These are phyloP conservation scores for Ivindomyrus marchei DNA, from an alignment of 2,113 vertebrate genomes.

Conservation along the genomic window DNA sequence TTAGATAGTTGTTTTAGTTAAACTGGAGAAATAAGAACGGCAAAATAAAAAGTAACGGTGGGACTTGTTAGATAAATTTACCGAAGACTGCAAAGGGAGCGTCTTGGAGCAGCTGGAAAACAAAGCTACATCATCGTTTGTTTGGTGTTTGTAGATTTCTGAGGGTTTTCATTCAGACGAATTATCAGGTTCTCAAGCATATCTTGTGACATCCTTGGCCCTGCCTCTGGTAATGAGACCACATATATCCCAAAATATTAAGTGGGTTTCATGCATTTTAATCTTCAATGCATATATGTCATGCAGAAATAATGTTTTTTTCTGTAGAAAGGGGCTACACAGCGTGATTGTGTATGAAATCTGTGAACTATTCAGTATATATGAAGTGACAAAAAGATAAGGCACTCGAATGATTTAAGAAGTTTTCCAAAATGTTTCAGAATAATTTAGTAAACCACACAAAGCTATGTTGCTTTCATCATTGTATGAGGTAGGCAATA, in stretches of 20 bases:
- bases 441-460: neutral
- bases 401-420: constrained; percentile 31
- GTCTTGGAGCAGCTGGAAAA: constrained; percentile 48
- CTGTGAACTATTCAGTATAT: constrained; percentile 13
- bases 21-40: constrained; percentile 41
- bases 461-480: too few species aligned
- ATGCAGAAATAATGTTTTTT: constrained; percentile 27
- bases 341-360: constrained; percentile 33
- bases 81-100: constrained; percentile 47
- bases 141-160: constrained; percentile 49
- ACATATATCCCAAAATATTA: constrained; percentile 42
- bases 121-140: constrained; percentile 41
- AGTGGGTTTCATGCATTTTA: constrained; percentile 21
- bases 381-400: constrained; percentile 22
- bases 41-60: constrained; percentile 49
- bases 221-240: constrained; percentile 44
- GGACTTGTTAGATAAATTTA: constrained; percentile 47
- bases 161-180: constrained; percentile 43
- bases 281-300: constrained; percentile 32
- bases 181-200: constrained; percentile 19
- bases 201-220: constrained; percentile 48
- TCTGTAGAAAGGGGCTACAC: constrained; percentile 22
- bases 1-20: constrained; percentile 53
- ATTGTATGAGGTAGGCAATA: too few species aligned
- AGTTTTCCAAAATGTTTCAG: constrained; percentile 40